Base-by-base conservation (phyloP, 2,888 invertebrate genomes). In the Ctena decussata region DNA sequence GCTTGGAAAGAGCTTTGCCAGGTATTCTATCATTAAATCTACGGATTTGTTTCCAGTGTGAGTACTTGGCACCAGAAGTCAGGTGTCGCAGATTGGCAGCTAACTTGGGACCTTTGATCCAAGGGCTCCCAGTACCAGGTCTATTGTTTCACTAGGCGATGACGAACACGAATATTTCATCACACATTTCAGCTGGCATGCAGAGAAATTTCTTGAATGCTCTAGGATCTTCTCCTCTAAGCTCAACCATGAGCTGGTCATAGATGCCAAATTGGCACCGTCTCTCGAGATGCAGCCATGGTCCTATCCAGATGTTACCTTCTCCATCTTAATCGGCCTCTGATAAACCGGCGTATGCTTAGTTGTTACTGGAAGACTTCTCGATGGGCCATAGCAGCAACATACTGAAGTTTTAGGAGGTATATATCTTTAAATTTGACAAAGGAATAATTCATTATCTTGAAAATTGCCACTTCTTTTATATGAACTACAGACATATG, bases 101-200 rank as follows among this genome's bases (percentile, higher is more conserved):
- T 41, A 79, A 46, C 53, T 82, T 71, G 46, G 78, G 74, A 27
- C 81, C 85, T 60, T 41, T 71, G 82, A 27, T 82, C 76, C 39
- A 82, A 71, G 41, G 53, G 53, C 27, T 72, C 24, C 53, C 74
- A 44, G 75, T 79, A 84, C 53, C 78, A 74, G 12, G 77, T 74
- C 30, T 75, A 76, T 21, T 76, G 81, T 37, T 70, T 49, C 21
- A 53, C 53, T 15, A 53, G 12, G 18, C 53, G 53, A 81, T 57
- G 41, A n/a, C 53, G 53, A 53, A 53, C 53, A 46, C 74, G 24
- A 82, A 78, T 24, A 85, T 60, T 41, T 86, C 81, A 44, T 85
- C 80, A 82, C 85, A 89, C 87, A 85, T 85, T 69, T 69, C 83
- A 37, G 81, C 73, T 30, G 86, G 83, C 81, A 88, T 80, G 12